Percentiles rank a stretch among this genome's conserved stretches.
Evolutionary conservation across 92 coral and sea anemone genomes (phyloP).

Genomic region (Epizoanthus rinbou): DNA sequence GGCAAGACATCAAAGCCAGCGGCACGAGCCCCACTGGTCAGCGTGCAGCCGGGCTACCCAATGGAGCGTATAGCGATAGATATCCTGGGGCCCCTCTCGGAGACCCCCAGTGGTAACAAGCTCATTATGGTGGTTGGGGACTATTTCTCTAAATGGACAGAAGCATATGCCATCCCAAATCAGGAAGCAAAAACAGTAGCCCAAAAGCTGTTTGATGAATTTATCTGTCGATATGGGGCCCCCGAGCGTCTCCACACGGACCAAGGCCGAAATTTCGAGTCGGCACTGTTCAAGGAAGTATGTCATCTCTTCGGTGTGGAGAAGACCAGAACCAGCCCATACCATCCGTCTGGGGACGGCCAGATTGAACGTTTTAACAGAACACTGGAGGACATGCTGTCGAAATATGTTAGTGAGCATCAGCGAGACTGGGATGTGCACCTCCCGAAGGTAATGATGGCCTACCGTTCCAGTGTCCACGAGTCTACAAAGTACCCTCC

Average conservation of each 20-base stretch:
- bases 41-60: slow-evolving; percentile 44
- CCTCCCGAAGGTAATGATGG: slow-evolving; percentile 55
- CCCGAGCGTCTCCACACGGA: slow-evolving; percentile 45
- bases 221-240: slow-evolving; percentile 48
- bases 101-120: slow-evolving; percentile 40
- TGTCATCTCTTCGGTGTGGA: slow-evolving; percentile 27
- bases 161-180: slow-evolving; percentile 40
- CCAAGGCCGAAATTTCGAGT: slow-evolving; percentile 56
- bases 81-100: slow-evolving; percentile 57
- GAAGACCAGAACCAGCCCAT: slow-evolving; percentile 33
- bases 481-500: slow-evolving; percentile 13
- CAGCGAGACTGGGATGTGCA: slow-evolving; percentile 55
- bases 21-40: slow-evolving; percentile 50
- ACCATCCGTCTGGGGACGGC: slow-evolving; percentile 56
- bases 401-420: slow-evolving; percentile 46
- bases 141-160: slow-evolving; percentile 29
- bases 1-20: slow-evolving; percentile 40
- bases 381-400: slow-evolving; percentile 49
- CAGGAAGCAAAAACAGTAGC: slow-evolving; percentile 61
- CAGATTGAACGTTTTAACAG: slow-evolving; percentile 51
- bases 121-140: slow-evolving; percentile 47
- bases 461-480: slow-evolving; percentile 43
- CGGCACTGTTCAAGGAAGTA: slow-evolving; percentile 41
- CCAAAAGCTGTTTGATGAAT: slow-evolving; percentile 37
- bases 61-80: slow-evolving; percentile 42